Percentiles rank a stretch among this genome's conserved stretches.
phyloP scores from a whole-genome alignment of 2,797 vertebrate species.

The Brachyalestes nurse region DNA sequence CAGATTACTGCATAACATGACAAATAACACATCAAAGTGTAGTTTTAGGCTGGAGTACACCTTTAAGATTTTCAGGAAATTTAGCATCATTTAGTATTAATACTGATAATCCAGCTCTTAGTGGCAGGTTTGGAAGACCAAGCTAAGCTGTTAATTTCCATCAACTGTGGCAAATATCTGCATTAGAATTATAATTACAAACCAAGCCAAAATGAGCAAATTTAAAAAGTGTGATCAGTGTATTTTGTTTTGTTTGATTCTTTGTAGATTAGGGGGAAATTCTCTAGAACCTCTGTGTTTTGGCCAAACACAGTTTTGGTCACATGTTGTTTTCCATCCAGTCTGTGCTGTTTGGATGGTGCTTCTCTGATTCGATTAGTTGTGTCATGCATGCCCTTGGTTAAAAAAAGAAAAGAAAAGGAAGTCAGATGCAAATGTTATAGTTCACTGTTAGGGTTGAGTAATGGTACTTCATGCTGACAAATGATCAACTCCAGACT shows the following conservation, averaged over 20 bases:
- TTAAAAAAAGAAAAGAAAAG: background rate
- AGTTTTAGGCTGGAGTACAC: too few relatives aligned
- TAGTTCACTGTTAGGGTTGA: background rate
- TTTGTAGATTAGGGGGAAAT: background rate
- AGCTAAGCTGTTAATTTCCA: background rate
- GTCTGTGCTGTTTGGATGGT: background rate
- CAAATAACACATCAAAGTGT: too few relatives aligned
- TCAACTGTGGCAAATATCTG: background rate
- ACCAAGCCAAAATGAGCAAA: conserved; percentile 13
- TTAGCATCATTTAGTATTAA: too few relatives aligned
- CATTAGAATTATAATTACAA: background rate
- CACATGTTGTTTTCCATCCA: conserved; percentile 16
- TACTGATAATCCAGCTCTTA: background rate
- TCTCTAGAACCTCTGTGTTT: conserved; percentile 14
- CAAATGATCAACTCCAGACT: background rate
- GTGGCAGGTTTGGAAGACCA: background rate
- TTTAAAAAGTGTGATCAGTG: background rate
- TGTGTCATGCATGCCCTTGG: conserved; percentile 7
- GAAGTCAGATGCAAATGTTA: background rate
- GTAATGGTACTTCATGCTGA: conserved; percentile 1
- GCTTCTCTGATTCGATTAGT: conserved; percentile 1
- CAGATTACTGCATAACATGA: too few relatives aligned
- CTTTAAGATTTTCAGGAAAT: too few relatives aligned
- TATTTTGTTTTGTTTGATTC: background rate
- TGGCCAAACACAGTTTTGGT: background rate